Conservation (phyloP, 2,113 vertebrate species). For the Perca fluviatilis region DNA sequence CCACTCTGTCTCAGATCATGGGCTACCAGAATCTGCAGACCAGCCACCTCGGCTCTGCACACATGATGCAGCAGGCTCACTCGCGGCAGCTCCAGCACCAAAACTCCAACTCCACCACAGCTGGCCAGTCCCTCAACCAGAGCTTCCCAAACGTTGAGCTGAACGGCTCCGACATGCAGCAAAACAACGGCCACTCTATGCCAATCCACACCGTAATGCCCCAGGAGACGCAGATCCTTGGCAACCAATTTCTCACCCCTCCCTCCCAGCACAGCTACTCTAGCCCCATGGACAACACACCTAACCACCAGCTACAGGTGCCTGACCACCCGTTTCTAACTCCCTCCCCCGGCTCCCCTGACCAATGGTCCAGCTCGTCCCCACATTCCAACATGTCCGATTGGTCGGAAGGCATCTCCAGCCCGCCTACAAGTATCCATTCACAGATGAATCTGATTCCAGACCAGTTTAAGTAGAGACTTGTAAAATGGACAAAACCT, state of each 20-base stretch:
- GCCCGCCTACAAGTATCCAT: conserved; percentile 95
- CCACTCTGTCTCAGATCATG: conserved; percentile 91
- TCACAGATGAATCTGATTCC: conserved; percentile 93
- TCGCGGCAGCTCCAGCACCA: conserved; percentile 86
- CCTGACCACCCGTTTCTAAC: conserved; percentile 98
- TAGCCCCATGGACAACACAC: conserved; percentile 94
- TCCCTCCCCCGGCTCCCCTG: conserved; percentile 95
- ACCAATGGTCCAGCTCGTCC: conserved; percentile 99
- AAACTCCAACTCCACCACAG: conserved; percentile 82
- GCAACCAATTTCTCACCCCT: conserved; percentile 95
- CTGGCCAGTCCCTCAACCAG: conserved; percentile 74
- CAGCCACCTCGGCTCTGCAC: conserved; percentile 86
- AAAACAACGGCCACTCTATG: conserved; percentile 83
- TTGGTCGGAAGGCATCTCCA: conserved; percentile 98
- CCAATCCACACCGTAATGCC: conserved; percentile 90
- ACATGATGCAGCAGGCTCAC: conserved; percentile 85
- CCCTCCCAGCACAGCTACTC: conserved; percentile 98
- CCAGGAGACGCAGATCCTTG: conserved; percentile 91
- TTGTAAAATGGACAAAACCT: conserved; percentile 45
- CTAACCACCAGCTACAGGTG: conserved; percentile 95
- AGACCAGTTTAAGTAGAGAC: conserved; percentile 93
- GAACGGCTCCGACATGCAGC: conserved; percentile 89
- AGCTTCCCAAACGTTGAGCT: conserved; percentile 89
- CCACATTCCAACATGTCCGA: conserved; percentile 98
- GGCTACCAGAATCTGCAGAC: conserved; percentile 91